These are phyloP conservation scores for Notolepis coatsorum DNA, from an alignment of 2,797 vertebrate species.

Conservation along the genomic window DNA sequence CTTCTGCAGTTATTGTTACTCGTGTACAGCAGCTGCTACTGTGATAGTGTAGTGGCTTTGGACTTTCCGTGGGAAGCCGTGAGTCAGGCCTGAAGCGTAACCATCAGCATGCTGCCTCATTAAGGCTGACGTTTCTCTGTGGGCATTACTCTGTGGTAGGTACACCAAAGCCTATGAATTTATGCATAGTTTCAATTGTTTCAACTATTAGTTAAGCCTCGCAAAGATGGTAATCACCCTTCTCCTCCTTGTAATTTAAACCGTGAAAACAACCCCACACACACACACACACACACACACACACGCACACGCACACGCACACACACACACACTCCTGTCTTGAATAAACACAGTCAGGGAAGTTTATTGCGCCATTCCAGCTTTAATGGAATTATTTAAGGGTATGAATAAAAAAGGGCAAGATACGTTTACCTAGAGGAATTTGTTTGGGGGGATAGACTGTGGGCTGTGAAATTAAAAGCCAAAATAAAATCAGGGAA, in stretches of 20 bases:
- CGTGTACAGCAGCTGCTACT: not conserved
- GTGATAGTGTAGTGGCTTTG: slow-evolving; percentile 4
- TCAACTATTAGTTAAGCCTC: slow-evolving; percentile 33
- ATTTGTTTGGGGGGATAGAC: slow-evolving; percentile 48
- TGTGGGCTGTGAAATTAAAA: slow-evolving; percentile 45
- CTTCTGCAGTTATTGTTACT: not conserved
- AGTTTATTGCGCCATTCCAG: slow-evolving; percentile 66
- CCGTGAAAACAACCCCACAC: slow-evolving; percentile 41
- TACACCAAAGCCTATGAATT: not conserved
- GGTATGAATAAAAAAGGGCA: slow-evolving; percentile 69
- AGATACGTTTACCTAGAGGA: slow-evolving; percentile 61
- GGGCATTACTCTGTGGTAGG: not conserved
- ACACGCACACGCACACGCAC: too few species aligned
- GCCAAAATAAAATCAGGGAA: slow-evolving; percentile 56
- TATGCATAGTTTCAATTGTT: not conserved
- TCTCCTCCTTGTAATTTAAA: slow-evolving; percentile 51
- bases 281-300: slow-evolving; percentile 12
- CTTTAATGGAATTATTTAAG: slow-evolving; percentile 77
- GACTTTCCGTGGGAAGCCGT: slow-evolving; percentile 12
- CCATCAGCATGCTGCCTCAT: slow-evolving; percentile 5
- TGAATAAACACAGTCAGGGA: slow-evolving; percentile 40
- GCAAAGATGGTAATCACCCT: slow-evolving; percentile 23
- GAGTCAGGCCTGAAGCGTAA: not conserved
- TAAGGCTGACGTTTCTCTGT: not conserved
- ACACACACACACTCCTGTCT: too few species aligned